Percentiles rank a stretch among this genome's conserved stretches.
phyloP scores from a whole-genome alignment of 2,888 invertebrate genomes.

The Eupithecia subumbrata region DNA sequence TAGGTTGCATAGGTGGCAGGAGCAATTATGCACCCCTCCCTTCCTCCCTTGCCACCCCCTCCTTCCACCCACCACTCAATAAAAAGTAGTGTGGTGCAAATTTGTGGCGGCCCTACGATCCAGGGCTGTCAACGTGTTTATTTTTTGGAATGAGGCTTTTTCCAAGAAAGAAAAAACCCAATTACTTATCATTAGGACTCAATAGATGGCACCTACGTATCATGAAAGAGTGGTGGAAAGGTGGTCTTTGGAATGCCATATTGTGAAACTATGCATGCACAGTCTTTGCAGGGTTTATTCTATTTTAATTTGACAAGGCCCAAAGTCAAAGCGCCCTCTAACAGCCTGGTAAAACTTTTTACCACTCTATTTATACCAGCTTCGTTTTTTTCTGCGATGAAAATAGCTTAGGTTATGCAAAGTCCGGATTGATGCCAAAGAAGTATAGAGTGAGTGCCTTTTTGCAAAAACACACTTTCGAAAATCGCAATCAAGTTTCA shows the following conservation, averaged over 20 bases:
- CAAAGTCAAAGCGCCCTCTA: too few relatives aligned
- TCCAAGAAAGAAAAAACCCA: not conserved
- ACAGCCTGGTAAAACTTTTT: too few relatives aligned
- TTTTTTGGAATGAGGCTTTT: not conserved
- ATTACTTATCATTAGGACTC: not conserved
- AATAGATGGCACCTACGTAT: not conserved
- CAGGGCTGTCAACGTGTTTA: conserved; percentile 30
- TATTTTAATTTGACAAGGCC: too few relatives aligned
- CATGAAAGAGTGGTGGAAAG: not conserved
- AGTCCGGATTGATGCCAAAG: too few relatives aligned
- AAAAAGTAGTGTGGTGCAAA: conserved; percentile 66
- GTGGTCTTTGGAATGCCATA: not conserved
- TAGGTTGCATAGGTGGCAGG: conserved; percentile 55
- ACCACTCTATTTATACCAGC: too few relatives aligned
- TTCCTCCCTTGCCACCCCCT: conserved; percentile 48
- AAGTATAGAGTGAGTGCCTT: too few relatives aligned
- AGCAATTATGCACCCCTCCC: conserved; percentile 72
- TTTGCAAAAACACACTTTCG: too few relatives aligned
- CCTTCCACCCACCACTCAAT: conserved; percentile 56
- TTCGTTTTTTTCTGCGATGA: too few relatives aligned
- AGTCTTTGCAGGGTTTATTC: too few relatives aligned
- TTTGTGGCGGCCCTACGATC: conserved; percentile 55
- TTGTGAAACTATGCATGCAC: not conserved
- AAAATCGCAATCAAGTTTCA: too few relatives aligned
- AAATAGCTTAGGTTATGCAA: too few relatives aligned